A percentile compares a stretch with the other conserved stretches of the same genome.
Evolutionary conservation across 2,797 vertebrate species (phyloP).

Genomic region (Cheirogaleus major): DNA sequence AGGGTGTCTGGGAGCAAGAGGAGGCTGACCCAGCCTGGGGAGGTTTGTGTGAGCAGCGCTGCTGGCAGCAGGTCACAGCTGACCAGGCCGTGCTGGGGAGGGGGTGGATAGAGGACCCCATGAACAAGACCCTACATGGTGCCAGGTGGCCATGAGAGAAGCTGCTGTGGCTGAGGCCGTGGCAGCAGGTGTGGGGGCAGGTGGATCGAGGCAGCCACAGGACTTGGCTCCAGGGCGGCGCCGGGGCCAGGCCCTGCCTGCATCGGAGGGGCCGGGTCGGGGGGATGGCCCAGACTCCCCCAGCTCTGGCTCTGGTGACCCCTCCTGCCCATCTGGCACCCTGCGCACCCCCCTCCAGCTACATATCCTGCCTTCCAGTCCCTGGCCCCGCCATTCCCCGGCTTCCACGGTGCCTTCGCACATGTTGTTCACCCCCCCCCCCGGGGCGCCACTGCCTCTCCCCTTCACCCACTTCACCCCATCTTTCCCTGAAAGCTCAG

Average conservation of each 20-base stretch:
- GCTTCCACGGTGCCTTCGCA: background rate
- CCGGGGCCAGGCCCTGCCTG: background rate
- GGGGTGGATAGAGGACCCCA: background rate
- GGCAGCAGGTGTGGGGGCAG: accelerated
- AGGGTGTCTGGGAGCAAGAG: background rate
- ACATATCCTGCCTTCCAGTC: background rate
- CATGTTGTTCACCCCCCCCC: too few species aligned
- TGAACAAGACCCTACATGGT: background rate
- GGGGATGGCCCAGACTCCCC: background rate
- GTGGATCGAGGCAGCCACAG: background rate
- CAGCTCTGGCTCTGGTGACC: background rate
- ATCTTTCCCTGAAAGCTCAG: background rate
- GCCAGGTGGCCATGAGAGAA: background rate
- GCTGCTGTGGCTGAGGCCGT: background rate
- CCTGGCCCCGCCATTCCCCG: background rate
- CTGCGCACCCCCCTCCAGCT: background rate
- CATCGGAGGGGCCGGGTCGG: too few species aligned
- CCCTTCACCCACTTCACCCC: background rate
- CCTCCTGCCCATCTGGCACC: too few species aligned
- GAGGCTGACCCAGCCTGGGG: background rate
- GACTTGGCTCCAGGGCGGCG: background rate
- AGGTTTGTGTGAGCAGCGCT: background rate
- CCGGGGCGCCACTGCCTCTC: background rate
- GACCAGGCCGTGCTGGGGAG: background rate
- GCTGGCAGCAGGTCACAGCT: background rate